Evolutionary conservation across 2,888 invertebrate species (phyloP).

Genomic region (Glomeris marginata): DNA sequence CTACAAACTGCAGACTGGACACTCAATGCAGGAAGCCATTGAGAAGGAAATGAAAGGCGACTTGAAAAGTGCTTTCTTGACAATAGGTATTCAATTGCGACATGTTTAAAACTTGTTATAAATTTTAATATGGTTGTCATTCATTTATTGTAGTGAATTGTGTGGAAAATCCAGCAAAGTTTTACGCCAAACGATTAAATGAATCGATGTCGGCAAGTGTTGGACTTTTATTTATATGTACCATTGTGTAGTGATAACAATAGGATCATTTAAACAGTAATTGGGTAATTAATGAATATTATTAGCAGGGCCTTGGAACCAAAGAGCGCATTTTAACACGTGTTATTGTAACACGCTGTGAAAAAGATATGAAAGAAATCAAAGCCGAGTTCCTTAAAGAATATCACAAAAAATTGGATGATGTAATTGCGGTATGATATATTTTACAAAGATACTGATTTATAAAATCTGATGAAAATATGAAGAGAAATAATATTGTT

Average conservation of each 20-base stretch:
- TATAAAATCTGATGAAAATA: too few species aligned
- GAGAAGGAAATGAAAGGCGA: slow-evolving; percentile 27
- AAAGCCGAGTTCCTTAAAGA: slow-evolving; percentile 47
- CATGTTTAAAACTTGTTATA: too few species aligned
- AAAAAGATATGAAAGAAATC: slow-evolving; percentile 37
- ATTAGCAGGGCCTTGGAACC: slow-evolving; percentile 55
- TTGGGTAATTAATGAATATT: too few species aligned
- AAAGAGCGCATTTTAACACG: slow-evolving; percentile 74
- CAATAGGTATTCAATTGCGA: slow-evolving; percentile 29
- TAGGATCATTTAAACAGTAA: too few species aligned
- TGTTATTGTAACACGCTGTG: slow-evolving; percentile 62
- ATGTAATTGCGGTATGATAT: too few species aligned
- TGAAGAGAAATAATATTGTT: too few species aligned
- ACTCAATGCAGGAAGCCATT: slow-evolving; percentile 23
- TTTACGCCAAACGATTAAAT: too few species aligned
- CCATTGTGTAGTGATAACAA: neutral
- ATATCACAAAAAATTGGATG: too few species aligned
- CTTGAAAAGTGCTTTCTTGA: slow-evolving; percentile 25
- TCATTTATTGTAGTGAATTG: slow-evolving; percentile 31
- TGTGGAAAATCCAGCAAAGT: slow-evolving; percentile 26
- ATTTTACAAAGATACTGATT: too few species aligned
- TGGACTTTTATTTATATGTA: neutral
- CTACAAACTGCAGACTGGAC: slow-evolving; percentile 30
- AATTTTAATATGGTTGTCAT: neutral
- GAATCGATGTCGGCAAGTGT: too few species aligned